Evolutionary conservation across 2,797 vertebrate genomes (phyloP).

Genomic region (Luscinia luscinia): DNA sequence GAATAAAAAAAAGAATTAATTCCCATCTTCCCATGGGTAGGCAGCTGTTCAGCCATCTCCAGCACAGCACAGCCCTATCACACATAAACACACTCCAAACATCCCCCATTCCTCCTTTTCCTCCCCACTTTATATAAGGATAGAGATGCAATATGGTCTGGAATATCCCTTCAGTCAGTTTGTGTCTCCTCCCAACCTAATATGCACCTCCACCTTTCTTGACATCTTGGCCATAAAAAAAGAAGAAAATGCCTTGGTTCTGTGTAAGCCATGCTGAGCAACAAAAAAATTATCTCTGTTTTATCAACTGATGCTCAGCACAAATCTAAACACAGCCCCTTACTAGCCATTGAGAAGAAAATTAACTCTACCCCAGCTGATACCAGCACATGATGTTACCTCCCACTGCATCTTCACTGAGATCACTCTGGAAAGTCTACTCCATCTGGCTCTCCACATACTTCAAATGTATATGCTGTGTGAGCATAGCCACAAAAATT

Average conservation of each 20-base stretch:
- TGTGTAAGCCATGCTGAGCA: background rate
- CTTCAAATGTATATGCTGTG: background rate
- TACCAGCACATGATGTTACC: background rate
- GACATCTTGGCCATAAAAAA: background rate
- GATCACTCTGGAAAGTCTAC: background rate
- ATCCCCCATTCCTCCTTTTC: background rate
- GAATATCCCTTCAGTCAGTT: background rate
- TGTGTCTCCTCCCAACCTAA: background rate
- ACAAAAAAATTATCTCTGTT: background rate
- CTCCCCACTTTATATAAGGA: accelerated
- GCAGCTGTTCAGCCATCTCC: background rate
- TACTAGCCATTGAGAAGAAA: background rate
- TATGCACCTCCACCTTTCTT: background rate
- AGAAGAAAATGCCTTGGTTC: background rate
- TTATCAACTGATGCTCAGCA: background rate
- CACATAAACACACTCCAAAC: accelerated
- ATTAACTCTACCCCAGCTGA: background rate
- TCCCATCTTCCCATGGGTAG: background rate
- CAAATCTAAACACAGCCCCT: background rate
- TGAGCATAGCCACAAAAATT: background rate
- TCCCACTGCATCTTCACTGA: background rate
- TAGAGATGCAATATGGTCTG: background rate
- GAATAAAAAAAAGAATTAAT: background rate
- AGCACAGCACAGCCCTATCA: background rate
- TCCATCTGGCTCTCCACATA: background rate